Conservation (phyloP, 2,797 vertebrate species). For the Eupleurogrammus muticus region DNA sequence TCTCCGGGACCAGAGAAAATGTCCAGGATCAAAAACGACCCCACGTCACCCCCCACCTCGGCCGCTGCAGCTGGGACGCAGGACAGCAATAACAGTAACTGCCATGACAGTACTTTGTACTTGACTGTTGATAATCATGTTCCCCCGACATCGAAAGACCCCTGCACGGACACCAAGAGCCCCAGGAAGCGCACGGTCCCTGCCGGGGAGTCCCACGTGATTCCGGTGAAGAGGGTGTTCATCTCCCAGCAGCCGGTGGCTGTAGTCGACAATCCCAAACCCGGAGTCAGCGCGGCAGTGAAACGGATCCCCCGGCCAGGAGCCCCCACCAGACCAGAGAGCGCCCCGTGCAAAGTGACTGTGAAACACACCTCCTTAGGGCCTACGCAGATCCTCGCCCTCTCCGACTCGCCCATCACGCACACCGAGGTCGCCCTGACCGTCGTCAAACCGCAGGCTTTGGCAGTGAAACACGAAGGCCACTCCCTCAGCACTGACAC, state of each 20-base stretch:
- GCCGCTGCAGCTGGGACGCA: constrained; percentile 85
- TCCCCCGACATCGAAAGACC: constrained; percentile 83
- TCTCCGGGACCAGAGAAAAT: constrained; percentile 84
- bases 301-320: constrained; percentile 88
- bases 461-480: constrained; percentile 84
- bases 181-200: constrained; percentile 91
- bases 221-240: constrained; percentile 95
- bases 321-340: constrained; percentile 86
- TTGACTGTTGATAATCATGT: constrained; percentile 89
- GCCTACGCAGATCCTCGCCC: constrained; percentile 83
- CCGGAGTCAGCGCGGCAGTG: constrained; percentile 72
- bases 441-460: constrained; percentile 81
- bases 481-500: constrained; percentile 68
- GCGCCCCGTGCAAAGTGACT: constrained; percentile 86
- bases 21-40: constrained; percentile 86
- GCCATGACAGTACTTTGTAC: constrained; percentile 87
- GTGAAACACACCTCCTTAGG: constrained; percentile 82
- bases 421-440: constrained; percentile 79
- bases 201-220: constrained; percentile 89
- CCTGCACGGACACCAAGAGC: constrained; percentile 87
- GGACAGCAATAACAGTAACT: constrained; percentile 88
- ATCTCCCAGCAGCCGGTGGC: constrained; percentile 89
- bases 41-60: constrained; percentile 78
- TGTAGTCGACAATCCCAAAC: constrained; percentile 83
- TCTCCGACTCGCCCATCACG: constrained; percentile 85